Evolutionary conservation across 1,140 invertebrate species (phyloP).

Genomic region (Papilio machaon): DNA sequence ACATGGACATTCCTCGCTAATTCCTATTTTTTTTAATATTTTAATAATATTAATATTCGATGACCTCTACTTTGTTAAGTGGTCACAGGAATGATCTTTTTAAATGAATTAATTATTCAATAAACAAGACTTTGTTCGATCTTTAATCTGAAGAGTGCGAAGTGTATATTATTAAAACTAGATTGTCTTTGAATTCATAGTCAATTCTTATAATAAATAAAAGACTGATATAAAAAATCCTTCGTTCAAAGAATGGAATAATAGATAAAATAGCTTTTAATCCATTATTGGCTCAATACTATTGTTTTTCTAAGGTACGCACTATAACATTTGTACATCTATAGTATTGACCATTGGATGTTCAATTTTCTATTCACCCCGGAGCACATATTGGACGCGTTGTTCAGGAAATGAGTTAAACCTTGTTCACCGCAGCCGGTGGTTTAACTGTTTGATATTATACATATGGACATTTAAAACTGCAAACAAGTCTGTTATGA

Average conservation of each 20-base stretch:
- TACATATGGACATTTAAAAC: conserved; percentile 48
- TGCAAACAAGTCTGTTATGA: background rate
- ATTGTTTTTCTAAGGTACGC: conserved; percentile 48
- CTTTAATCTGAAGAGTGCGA: background rate
- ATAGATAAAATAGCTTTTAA: conserved; percentile 37
- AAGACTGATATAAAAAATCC: background rate
- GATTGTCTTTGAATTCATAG: background rate
- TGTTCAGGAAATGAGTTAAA: conserved; percentile 76
- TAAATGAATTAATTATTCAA: background rate
- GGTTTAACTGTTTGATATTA: conserved; percentile 66
- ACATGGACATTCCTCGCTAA: too few species aligned
- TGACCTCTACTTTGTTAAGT: too few species aligned
- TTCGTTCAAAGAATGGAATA: conserved; percentile 30
- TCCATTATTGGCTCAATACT: background rate
- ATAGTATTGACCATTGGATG: conserved; percentile 44
- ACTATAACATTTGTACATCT: conserved; percentile 56
- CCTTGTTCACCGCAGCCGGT: conserved; percentile 67
- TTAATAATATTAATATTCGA: too few species aligned
- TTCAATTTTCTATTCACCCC: conserved; percentile 70
- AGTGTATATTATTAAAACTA: background rate
- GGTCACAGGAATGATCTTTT: too few species aligned
- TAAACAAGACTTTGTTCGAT: background rate
- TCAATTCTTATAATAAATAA: conserved; percentile 30
- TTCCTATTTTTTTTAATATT: too few species aligned
- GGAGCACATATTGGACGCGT: conserved; percentile 71